Percentiles rank a stretch among this genome's conserved stretches.
Conservation (phyloP, 1,140 invertebrate species). For the Fopius arisanus region DNA sequence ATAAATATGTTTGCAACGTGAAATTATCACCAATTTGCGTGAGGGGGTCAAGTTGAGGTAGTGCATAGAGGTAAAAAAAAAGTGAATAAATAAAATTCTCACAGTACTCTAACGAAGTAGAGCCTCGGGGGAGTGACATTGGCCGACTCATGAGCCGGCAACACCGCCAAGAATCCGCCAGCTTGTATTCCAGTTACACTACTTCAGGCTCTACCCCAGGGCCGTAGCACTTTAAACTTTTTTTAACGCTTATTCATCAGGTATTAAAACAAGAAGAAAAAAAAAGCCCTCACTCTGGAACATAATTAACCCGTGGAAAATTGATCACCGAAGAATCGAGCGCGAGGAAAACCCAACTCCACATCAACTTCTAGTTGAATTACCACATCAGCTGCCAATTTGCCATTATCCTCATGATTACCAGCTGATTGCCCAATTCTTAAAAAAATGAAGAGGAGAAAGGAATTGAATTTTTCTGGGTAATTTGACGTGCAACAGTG, state of each 20-base stretch:
- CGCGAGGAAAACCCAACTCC: too few relatives aligned
- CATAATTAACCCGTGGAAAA: background rate
- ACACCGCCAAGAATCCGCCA: conserved; percentile 19
- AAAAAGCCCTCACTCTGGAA: background rate
- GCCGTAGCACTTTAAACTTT: background rate
- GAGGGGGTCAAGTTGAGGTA: background rate
- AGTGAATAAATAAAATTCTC: background rate
- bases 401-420: too few relatives aligned
- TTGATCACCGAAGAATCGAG: background rate
- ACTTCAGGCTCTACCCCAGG: conserved; percentile 6
- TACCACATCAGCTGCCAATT: background rate
- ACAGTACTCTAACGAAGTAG: conserved; percentile 2
- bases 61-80: background rate
- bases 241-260: background rate
- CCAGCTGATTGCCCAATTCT: too few relatives aligned
- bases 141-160: conserved; percentile 8
- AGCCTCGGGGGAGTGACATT: conserved; percentile 11
- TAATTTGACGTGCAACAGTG: background rate
- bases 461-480: background rate
- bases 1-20: background rate
- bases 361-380: background rate
- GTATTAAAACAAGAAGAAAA: background rate
- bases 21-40: background rate
- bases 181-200: conserved; percentile 25
- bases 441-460: too few relatives aligned